Evolutionary conservation across 1,140 invertebrate genomes (phyloP).

Genomic region (Asbolus verrucosus): DNA sequence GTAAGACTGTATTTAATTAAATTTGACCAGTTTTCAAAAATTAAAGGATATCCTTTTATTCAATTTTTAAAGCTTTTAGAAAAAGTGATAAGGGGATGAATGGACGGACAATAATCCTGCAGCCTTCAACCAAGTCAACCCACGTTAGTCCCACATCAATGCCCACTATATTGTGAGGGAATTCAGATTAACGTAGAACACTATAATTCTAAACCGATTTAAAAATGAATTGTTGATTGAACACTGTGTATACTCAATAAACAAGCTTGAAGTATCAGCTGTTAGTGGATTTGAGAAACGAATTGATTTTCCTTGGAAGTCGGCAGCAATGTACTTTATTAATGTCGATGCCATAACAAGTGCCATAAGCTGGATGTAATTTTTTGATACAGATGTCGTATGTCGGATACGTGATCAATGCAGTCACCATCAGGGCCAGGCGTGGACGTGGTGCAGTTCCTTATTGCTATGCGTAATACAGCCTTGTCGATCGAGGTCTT

Average conservation of each 20-base stretch:
- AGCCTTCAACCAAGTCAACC: no score
- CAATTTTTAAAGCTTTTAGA: no score
- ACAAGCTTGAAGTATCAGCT: constrained; percentile 17
- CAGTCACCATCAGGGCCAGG: constrained; percentile 49
- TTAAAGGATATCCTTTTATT: no score
- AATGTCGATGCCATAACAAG: constrained; percentile 39
- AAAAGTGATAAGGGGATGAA: no score
- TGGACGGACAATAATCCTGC: no score
- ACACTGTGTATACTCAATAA: neutral
- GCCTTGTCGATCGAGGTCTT: constrained; percentile 57
- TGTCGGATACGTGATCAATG: constrained; percentile 41
- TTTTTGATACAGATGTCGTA: constrained; percentile 41
- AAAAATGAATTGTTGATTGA: no score
- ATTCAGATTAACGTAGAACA: no score
- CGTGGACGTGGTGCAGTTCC: constrained; percentile 56
- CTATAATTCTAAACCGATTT: no score
- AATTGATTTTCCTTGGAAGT: constrained; percentile 1
- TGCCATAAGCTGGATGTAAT: constrained; percentile 38
- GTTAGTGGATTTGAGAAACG: neutral
- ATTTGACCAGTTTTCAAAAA: no score
- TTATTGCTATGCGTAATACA: constrained; percentile 60
- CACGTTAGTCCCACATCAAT: no score
- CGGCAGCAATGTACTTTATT: constrained; percentile 16
- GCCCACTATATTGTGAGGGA: no score
- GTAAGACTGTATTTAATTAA: no score